Percentiles rank a stretch among this genome's conserved stretches.
phyloP scores from a whole-genome alignment of 2,888 invertebrate genomes.

The Blera fallax region DNA sequence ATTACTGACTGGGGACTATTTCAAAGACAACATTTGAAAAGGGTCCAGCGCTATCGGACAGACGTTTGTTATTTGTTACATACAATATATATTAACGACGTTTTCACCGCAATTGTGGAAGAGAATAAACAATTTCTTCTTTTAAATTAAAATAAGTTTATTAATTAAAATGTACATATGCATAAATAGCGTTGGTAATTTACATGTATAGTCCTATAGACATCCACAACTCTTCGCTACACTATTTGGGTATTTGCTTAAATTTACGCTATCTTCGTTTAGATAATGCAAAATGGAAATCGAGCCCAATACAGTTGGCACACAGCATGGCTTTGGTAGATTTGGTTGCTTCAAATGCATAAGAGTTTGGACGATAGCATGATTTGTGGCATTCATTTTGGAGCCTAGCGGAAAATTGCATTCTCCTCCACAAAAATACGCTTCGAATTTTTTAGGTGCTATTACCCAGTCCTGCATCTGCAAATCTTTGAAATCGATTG shows the following conservation, averaged over 20 bases:
- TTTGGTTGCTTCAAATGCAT: slow-evolving; percentile 92
- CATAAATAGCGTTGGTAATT: too few species aligned
- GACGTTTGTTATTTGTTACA: too few species aligned
- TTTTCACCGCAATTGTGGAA: too few species aligned
- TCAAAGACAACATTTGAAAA: too few species aligned
- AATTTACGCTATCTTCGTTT: slow-evolving; percentile 93
- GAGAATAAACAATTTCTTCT: too few species aligned
- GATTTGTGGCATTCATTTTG: slow-evolving; percentile 97
- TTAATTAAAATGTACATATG: too few species aligned
- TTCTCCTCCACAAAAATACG: slow-evolving; percentile 95
- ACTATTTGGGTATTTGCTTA: slow-evolving; percentile 97
- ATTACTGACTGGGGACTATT: too few species aligned
- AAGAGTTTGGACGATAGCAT: slow-evolving; percentile 96
- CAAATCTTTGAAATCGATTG: slow-evolving; percentile 94
- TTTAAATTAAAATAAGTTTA: too few species aligned
- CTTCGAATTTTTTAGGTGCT: slow-evolving; percentile 96
- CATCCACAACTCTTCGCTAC: slow-evolving; percentile 98
- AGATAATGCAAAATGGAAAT: slow-evolving; percentile 95
- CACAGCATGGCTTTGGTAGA: slow-evolving; percentile 95
- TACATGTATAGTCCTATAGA: slow-evolving; percentile 88
- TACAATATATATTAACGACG: too few species aligned
- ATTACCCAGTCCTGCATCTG: slow-evolving; percentile 98
- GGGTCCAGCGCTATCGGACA: too few species aligned
- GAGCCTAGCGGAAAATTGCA: slow-evolving; percentile 96
- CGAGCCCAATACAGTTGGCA: slow-evolving; percentile 92